phyloP scores from a whole-genome alignment of 2,888 invertebrate species.

The Crioceris asparagi region DNA sequence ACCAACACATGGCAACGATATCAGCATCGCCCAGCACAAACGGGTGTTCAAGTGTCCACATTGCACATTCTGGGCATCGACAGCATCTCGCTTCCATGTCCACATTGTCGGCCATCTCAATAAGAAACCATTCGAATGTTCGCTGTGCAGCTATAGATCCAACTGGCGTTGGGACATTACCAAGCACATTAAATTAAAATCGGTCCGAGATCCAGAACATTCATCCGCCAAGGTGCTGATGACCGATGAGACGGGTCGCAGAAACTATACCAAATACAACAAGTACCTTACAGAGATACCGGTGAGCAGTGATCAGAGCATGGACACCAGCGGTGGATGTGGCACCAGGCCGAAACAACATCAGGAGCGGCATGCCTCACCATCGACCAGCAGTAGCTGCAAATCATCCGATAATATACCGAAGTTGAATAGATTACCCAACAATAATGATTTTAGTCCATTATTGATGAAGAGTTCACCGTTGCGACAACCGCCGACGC shows the following conservation, averaged over 20 bases:
- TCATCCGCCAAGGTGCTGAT: constrained; percentile 72
- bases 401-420: too few relatives aligned
- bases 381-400: constrained; percentile 18
- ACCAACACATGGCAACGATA: constrained; percentile 46
- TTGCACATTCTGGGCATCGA: constrained; percentile 86
- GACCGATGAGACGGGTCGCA: constrained; percentile 83
- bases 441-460: constrained; percentile 27
- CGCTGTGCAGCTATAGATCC: constrained; percentile 83
- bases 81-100: constrained; percentile 84
- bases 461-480: constrained; percentile 19
- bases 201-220: constrained; percentile 73
- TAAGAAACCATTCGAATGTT: constrained; percentile 91
- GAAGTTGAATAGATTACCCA: constrained; percentile 24
- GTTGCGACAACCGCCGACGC: constrained; percentile 15
- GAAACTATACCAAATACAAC: constrained; percentile 89
- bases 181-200: constrained; percentile 87
- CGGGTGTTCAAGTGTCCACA: constrained; percentile 88
- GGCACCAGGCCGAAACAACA: constrained; percentile 33
- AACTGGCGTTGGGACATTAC: constrained; percentile 98
- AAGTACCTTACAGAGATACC: constrained; percentile 64
- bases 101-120: constrained; percentile 89
- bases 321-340: constrained; percentile 36
- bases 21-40: constrained; percentile 54
- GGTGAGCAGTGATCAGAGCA: constrained; percentile 30
- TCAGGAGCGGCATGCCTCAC: constrained; percentile 25